phyloP scores from a whole-genome alignment of 2,888 invertebrate species.

The Hoplodrina ambigua region DNA sequence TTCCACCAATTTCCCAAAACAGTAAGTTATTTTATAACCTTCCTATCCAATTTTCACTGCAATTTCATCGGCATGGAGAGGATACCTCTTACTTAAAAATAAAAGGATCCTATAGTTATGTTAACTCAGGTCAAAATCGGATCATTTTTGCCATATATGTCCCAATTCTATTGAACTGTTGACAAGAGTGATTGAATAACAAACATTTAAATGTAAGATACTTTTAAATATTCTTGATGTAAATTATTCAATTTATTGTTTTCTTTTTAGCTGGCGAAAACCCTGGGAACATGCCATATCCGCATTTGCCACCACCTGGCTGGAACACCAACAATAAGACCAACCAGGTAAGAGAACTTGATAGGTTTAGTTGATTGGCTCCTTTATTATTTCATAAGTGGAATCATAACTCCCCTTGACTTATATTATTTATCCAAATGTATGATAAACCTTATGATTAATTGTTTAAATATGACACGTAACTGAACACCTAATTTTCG shows the following conservation, averaged over 20 bases:
- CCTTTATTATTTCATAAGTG: not conserved
- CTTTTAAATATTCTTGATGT: too few species aligned
- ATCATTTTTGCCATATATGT: too few species aligned
- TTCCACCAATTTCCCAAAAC: constrained; percentile 81
- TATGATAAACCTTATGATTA: not conserved
- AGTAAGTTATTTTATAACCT: constrained; percentile 66
- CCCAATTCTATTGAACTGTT: too few species aligned
- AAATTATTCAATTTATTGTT: not conserved
- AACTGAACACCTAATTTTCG: not conserved
- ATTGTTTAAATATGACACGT: too few species aligned
- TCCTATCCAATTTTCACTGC: not conserved
- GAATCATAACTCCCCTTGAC: not conserved
- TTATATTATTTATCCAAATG: constrained; percentile 1
- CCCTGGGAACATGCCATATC: constrained; percentile 77
- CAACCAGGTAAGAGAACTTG: constrained; percentile 78
- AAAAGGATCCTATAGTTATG: not conserved
- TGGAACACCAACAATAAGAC: constrained; percentile 82
- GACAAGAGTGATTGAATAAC: too few species aligned
- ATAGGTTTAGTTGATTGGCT: not conserved
- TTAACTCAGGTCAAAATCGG: too few species aligned
- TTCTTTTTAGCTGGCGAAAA: constrained; percentile 74
- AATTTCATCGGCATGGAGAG: too few species aligned
- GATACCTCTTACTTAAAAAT: not conserved
- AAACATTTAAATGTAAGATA: too few species aligned
- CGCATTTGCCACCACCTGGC: constrained; percentile 80